These are phyloP conservation scores for Gymnorhina tibicen DNA, from an alignment of 2,113 vertebrate species.

Conservation along the genomic window DNA sequence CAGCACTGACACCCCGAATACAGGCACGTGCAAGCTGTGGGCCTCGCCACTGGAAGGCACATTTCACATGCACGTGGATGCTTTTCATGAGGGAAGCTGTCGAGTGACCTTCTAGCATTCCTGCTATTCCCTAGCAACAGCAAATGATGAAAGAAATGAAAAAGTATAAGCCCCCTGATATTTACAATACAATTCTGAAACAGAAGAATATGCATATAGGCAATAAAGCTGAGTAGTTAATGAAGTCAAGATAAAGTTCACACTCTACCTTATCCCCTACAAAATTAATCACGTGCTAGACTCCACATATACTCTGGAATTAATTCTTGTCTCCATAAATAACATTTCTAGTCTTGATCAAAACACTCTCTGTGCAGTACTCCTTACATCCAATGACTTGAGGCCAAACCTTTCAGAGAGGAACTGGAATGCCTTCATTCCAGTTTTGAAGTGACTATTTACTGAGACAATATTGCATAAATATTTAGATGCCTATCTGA, in stretches of 20 bases:
- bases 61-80: background rate
- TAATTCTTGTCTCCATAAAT: background rate
- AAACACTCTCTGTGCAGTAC: background rate
- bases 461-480: background rate
- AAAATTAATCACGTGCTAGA: background rate
- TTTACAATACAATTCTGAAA: background rate
- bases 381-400: background rate
- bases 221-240: background rate
- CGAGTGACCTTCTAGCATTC: background rate
- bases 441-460: background rate
- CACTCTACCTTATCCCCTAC: background rate
- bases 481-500: background rate
- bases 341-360: background rate
- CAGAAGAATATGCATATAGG: background rate
- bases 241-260: background rate
- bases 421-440: background rate
- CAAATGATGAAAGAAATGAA: background rate
- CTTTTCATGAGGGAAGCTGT: background rate
- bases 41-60: background rate
- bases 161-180: background rate
- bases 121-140: background rate
- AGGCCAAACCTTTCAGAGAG: background rate
- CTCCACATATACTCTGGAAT: background rate
- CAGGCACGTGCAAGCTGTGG: background rate
- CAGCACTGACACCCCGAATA: background rate